Evolutionary conservation across 2,797 vertebrate species (phyloP), one percentile per base, ranked within the genome.

Genomic region (Chrysolophus pictus): DNA sequence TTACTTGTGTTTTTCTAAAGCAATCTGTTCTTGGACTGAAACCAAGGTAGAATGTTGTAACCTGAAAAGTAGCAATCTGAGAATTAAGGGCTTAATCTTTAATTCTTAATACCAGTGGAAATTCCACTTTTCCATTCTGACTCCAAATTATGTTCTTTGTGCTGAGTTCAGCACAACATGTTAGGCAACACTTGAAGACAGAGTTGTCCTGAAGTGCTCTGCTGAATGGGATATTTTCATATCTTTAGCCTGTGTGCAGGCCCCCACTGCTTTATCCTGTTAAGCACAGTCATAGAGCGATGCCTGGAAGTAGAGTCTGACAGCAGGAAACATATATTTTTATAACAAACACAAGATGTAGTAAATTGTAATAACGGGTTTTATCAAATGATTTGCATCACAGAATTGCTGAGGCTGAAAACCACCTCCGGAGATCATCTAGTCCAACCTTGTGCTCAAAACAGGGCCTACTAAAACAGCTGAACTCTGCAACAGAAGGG

Each of bases 181-280:
- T 62, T 65, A 47, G 31, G 28, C 8, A 56, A 18, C 11, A 16
- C 7, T 46, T 56, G 26, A 73, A 73, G 42, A 42, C 5, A 42
- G 44, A 33, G 14, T 56, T 74, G 17, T 69, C 89, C 60, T 70
- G 71, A 80, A 85, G 39, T n/a, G 10, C 58, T 85, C 47, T 59
- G 29, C 21, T 59, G 19, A 63, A 59, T 63, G 28, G 72, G 26
- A 6, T 35, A 44, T 79, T 56, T 59, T 59, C 1, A 1, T 70
- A 11, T 22, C 12, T 39, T 47, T 53, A 68, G 42, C 21, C 28
- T 18, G 3, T 33, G 41, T 7, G 56, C 17, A 24, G 0, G 0
- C 6, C 14, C 22, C 17, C 35, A 37, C 17, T 84, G 24, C 17
- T 90, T 86, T 62, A 46, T 28, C 24, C 58, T 42, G 17, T 51